A percentile compares a stretch with the other conserved stretches of the same genome.
Conservation (phyloP, 2,888 invertebrate genomes). For the Augiades crinisus region DNA sequence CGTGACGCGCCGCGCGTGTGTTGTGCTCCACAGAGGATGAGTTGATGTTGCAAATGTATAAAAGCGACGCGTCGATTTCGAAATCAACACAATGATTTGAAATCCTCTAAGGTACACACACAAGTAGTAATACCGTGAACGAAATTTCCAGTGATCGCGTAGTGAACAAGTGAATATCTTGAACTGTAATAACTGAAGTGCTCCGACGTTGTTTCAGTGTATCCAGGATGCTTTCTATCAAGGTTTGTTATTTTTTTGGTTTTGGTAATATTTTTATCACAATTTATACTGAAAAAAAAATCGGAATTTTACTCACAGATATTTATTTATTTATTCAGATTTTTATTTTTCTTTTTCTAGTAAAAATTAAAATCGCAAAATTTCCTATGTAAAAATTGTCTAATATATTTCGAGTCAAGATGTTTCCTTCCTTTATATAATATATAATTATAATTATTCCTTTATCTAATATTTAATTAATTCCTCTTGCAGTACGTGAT, state of each 20-base stretch:
- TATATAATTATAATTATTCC: too few relatives aligned
- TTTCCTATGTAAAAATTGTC: too few relatives aligned
- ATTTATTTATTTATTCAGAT: too few relatives aligned
- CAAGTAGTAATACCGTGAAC: slow-evolving; percentile 62
- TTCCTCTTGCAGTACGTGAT: slow-evolving; percentile 52
- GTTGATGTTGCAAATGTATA: slow-evolving; percentile 78
- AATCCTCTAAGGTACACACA: slow-evolving; percentile 72
- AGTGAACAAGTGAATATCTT: slow-evolving; percentile 57
- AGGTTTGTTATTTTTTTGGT: slow-evolving; percentile 46
- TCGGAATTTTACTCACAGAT: too few relatives aligned
- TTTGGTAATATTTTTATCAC: too few relatives aligned
- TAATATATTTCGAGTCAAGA: too few relatives aligned
- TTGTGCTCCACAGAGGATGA: slow-evolving; percentile 57
- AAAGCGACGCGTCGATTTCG: slow-evolving; percentile 76
- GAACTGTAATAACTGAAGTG: slow-evolving; percentile 47
- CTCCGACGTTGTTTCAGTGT: slow-evolving; percentile 46
- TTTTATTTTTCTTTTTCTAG: too few relatives aligned
- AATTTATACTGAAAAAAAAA: too few relatives aligned
- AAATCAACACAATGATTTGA: slow-evolving; percentile 78
- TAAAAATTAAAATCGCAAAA: too few relatives aligned
- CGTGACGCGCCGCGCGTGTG: slow-evolving; percentile 38
- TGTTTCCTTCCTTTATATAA: too few relatives aligned
- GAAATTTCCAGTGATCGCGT: slow-evolving; percentile 62
- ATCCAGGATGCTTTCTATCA: slow-evolving; percentile 59
- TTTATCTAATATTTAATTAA: slow-evolving; percentile 2